Conservation (phyloP, 2,113 vertebrate genomes). For the Rhinopithecus roxellana region DNA sequence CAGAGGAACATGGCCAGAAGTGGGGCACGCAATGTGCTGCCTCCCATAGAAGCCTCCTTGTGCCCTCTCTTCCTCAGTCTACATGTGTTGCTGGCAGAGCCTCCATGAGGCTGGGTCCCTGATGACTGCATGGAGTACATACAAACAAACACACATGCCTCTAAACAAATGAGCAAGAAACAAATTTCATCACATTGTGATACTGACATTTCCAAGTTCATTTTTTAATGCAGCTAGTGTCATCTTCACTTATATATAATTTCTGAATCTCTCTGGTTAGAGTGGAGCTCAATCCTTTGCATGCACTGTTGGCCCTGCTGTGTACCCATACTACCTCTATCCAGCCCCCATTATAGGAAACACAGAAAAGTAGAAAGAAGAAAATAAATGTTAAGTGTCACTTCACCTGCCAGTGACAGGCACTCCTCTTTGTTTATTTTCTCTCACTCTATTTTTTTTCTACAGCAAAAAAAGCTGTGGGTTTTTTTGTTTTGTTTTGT, state of each 20-base stretch:
- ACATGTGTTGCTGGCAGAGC: not conserved
- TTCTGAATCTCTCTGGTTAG: not conserved
- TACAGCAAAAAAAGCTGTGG: not conserved
- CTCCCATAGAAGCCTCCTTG: not conserved
- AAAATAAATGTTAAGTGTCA: not conserved
- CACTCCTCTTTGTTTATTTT: not conserved
- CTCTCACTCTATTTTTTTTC: not conserved
- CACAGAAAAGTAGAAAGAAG: not conserved
- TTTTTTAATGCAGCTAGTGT: not conserved
- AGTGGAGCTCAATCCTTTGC: not conserved
- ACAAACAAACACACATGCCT: not conserved
- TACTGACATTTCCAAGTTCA: not conserved
- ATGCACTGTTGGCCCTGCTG: not conserved
- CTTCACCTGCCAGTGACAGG: not conserved
- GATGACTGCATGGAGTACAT: not conserved
- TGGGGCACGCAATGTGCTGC: not conserved
- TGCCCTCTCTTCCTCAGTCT: not conserved
- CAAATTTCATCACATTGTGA: not conserved
- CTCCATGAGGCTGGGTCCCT: not conserved
- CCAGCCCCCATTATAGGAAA: not conserved
- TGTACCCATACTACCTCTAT: not conserved
- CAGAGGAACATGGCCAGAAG: not conserved
- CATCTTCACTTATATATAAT: not conserved
- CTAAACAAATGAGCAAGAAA: not conserved
- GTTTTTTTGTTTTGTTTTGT: too few relatives aligned